These are phyloP conservation scores for Chlorospingus semifuscus DNA, from an alignment of 2,797 vertebrate genomes.

Conservation along the genomic window DNA sequence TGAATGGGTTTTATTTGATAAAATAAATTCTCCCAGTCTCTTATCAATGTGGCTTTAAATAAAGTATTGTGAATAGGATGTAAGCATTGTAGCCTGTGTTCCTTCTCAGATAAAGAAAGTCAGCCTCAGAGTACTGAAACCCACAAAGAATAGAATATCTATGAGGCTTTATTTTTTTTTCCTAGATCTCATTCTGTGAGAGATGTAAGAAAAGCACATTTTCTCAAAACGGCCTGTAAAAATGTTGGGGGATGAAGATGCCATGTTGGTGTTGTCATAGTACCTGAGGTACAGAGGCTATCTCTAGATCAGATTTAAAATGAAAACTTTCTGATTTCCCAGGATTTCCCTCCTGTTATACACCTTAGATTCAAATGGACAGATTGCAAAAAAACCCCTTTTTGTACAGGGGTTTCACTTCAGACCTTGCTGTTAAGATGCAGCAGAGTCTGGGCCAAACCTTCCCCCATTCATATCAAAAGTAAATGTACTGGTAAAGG, in stretches of 20 bases:
- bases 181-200: neutral
- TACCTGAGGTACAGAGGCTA: neutral
- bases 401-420: neutral
- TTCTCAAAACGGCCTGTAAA: constrained; percentile 17
- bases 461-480: neutral
- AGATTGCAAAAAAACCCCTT: neutral
- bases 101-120: constrained; percentile 54
- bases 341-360: neutral
- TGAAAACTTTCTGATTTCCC: neutral
- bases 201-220: constrained; percentile 9
- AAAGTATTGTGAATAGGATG: constrained; percentile 54
- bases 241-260: neutral
- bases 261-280: neutral
- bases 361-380: neutral
- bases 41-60: constrained; percentile 57
- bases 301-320: neutral
- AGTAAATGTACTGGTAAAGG: neutral
- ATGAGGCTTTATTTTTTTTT: neutral
- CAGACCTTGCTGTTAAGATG: neutral
- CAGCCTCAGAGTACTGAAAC: constrained; percentile 26
- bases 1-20: constrained; percentile 55
- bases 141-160: constrained; percentile 17
- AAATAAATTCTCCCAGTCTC: constrained; percentile 51
- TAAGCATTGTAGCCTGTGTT: constrained; percentile 43
- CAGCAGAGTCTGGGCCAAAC: neutral